Evolutionary conservation across 37 sponge, comb jelly and placozoan genomes (phyloP), one percentile per base, ranked within the genome.

Genomic region (Hexactinellida sp.): DNA sequence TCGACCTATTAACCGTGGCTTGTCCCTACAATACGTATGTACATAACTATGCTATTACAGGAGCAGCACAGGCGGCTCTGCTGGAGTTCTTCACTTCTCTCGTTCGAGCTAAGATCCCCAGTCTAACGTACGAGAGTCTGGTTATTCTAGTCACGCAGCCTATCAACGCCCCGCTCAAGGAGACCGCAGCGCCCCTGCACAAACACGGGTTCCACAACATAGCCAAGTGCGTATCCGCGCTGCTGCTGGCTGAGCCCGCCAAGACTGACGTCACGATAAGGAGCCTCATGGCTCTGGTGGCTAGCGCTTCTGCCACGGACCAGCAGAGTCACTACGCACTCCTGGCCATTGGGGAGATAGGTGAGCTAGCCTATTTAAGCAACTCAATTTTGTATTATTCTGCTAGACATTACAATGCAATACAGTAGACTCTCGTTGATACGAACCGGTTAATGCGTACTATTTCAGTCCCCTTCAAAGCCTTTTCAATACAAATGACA

Each of bases 271-370:
- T 39, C 38, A 88, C 90, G 36, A 89, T 95, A 25, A 38, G 82
- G 55, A 88, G 84, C 36, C 90, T 95, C 51, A 84, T 87, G 39
- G 24, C 25, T n/a, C 16, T 37, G 30, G 55, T 86, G 28, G 37
- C 90, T 89, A 90, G 51, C 55, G 82, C 37, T n/a, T 54, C 41
- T 23, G 85, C 85, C 1, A 85, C 92, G 7, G 92, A 90, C 37
- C 89, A 94, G 38, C 89, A 91, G 5, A 89, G 89, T 39, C 82
- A 94, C 1, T 87, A 93, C 21, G 92, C 93, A 55, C 92, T 98
- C 0, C 83, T 95, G 24, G 86, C 94, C 36, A 86, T 98, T 32
- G 99, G 99, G 37, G 99, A 95, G 38, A 98, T 98, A 37, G 99
- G 99, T 30, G 91, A 89, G 86, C 87, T 63, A 25, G 84, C 84